Evolutionary conservation across 2,113 vertebrate genomes (phyloP).

Genomic region (Procapra przewalskii): DNA sequence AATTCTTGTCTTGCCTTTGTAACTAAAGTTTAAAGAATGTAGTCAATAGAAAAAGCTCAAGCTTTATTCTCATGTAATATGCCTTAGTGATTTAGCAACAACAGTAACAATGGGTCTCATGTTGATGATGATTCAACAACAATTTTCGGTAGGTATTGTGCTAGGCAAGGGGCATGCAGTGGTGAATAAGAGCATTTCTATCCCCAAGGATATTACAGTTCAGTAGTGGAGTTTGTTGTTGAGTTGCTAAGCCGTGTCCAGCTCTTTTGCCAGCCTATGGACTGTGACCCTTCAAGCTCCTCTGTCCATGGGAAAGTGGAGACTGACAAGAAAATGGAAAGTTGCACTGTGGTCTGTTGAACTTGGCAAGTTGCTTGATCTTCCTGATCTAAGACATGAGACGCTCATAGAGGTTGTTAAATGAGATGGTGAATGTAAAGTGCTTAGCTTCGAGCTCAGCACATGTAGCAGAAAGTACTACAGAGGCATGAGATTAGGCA

Average conservation of each 20-base stretch:
- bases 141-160: background rate
- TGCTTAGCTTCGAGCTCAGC: background rate
- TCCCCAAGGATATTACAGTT: background rate
- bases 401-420: background rate
- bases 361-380: background rate
- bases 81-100: background rate
- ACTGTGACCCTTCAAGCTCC: background rate
- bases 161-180: background rate
- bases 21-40: background rate
- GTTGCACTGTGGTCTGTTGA: background rate
- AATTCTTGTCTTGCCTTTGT: background rate
- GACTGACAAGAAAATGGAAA: background rate
- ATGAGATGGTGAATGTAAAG: background rate
- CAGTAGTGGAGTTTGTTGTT: background rate
- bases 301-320: background rate
- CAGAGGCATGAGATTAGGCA: background rate
- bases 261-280: background rate
- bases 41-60: background rate
- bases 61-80: background rate
- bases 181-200: background rate
- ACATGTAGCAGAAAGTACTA: background rate
- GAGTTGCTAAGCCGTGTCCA: background rate
- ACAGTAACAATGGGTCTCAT: background rate
- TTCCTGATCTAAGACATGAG: background rate
- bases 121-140: background rate